These are phyloP conservation scores for Flexamia atlantica DNA, from an alignment of 2,888 invertebrate species.

Conservation along the genomic window DNA sequence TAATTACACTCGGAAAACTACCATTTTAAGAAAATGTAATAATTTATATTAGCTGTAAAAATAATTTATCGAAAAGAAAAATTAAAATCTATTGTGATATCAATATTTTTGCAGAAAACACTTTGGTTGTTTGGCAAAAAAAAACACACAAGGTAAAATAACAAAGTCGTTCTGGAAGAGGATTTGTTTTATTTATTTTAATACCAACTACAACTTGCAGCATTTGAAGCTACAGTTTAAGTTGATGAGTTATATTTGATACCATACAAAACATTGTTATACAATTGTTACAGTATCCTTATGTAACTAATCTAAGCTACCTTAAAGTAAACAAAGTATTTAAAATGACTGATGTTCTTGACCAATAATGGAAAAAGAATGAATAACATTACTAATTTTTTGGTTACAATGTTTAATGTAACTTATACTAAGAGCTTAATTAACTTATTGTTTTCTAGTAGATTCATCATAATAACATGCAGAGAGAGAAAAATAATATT, in stretches of 20 bases:
- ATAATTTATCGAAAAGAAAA: background rate
- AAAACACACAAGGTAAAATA: slow-evolving; percentile 32
- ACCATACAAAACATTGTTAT: background rate
- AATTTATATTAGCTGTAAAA: too few relatives aligned
- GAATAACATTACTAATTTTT: background rate
- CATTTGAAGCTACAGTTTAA: background rate
- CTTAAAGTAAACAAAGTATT: background rate
- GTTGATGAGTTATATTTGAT: background rate
- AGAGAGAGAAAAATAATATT: too few relatives aligned
- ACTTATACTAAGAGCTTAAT: too few relatives aligned
- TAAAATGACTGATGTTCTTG: background rate
- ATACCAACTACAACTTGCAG: slow-evolving; percentile 16
- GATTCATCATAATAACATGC: too few relatives aligned
- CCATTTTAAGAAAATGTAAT: too few relatives aligned
- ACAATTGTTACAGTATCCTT: too few relatives aligned
- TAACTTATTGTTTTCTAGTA: too few relatives aligned
- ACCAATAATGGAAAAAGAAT: background rate
- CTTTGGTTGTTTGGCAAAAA: background rate
- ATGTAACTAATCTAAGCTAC: background rate
- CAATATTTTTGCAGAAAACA: background rate
- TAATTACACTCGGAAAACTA: too few relatives aligned
- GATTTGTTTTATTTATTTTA: slow-evolving; percentile 15
- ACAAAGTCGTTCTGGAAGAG: background rate
- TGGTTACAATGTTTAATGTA: too few relatives aligned
- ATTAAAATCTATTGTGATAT: background rate